These are phyloP conservation scores for Oreochromis mossambicus DNA, from an alignment of 2,797 vertebrate genomes.

Conservation along the genomic window DNA sequence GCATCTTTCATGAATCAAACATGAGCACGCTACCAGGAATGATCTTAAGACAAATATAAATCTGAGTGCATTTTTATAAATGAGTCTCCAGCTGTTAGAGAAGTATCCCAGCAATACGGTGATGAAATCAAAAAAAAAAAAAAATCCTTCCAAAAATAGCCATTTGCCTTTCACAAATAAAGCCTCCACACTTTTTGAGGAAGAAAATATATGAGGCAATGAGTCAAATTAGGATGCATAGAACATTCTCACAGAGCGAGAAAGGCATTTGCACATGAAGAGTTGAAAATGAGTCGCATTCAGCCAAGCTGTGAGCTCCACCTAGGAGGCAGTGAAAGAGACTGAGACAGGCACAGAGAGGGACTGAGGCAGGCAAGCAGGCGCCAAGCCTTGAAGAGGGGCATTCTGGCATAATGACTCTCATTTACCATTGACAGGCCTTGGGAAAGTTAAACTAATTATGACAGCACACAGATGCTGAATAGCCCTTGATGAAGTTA, in stretches of 20 bases:
- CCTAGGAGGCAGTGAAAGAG: conserved; percentile 74
- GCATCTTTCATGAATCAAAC: not conserved
- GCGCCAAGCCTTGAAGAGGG: conserved; percentile 74
- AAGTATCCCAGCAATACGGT: conserved; percentile 21
- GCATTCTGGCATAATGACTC: conserved; percentile 77
- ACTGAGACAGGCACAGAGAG: conserved; percentile 62
- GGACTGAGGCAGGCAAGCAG: conserved; percentile 64
- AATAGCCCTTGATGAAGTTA: conserved; percentile 83
- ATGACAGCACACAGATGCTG: conserved; percentile 78
- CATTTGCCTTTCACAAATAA: conserved; percentile 42
- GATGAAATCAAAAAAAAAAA: conserved; percentile 20
- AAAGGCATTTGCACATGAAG: conserved; percentile 75
- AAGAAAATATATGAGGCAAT: conserved; percentile 56
- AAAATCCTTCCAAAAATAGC: conserved; percentile 29
- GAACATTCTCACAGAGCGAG: conserved; percentile 58
- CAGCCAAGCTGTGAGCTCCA: conserved; percentile 74
- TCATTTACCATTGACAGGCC: conserved; percentile 79
- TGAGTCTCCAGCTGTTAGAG: conserved; percentile 30
- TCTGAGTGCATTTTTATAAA: not conserved
- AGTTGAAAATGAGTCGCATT: conserved; percentile 74
- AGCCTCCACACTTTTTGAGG: conserved; percentile 30
- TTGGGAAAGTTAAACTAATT: conserved; percentile 81
- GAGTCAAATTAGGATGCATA: conserved; percentile 71
- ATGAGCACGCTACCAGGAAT: not conserved
- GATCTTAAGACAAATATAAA: not conserved